Evolutionary conservation across 2,797 vertebrate species (phyloP).

Genomic region (Eulemur mongoz): DNA sequence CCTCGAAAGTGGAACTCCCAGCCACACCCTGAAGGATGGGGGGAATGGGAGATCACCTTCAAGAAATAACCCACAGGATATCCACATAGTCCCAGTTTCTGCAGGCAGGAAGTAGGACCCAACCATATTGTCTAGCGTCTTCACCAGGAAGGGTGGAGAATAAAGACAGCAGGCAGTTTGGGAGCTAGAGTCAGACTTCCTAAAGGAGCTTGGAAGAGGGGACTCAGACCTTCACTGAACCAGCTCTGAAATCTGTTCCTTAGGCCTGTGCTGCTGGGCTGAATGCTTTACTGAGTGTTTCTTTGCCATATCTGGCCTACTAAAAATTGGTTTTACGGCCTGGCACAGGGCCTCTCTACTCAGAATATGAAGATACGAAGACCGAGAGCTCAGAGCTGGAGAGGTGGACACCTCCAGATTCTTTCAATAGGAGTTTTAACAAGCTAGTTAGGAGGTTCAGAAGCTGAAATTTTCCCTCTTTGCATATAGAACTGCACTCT

Average conservation of each 20-base stretch:
- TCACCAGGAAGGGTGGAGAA: not conserved
- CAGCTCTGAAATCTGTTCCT: not conserved
- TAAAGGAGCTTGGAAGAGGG: not conserved
- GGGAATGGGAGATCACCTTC: not conserved
- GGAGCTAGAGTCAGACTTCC: not conserved
- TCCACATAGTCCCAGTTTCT: not conserved
- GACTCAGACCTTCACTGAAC: not conserved
- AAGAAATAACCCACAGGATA: not conserved
- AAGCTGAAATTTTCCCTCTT: not conserved
- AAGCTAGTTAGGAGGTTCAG: not conserved
- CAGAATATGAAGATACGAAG: slow-evolving; percentile 5
- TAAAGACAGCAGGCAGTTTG: not conserved
- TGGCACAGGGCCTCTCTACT: not conserved
- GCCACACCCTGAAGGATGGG: not conserved
- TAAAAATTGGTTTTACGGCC: slow-evolving; percentile 12
- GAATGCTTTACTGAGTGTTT: slow-evolving; percentile 1
- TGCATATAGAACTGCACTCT: not conserved
- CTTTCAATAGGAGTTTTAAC: not conserved
- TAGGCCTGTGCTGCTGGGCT: not conserved
- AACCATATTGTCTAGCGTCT: not conserved
- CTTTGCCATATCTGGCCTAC: not conserved
- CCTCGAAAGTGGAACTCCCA: slow-evolving; percentile 42
- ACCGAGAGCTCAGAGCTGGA: not conserved
- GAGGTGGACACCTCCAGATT: not conserved
- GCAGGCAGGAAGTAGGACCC: not conserved